A percentile compares a stretch with the other conserved stretches of the same genome.
These are phyloP conservation scores for Platanista minor DNA, from an alignment of 2,113 vertebrate genomes.

Conservation along the genomic window DNA sequence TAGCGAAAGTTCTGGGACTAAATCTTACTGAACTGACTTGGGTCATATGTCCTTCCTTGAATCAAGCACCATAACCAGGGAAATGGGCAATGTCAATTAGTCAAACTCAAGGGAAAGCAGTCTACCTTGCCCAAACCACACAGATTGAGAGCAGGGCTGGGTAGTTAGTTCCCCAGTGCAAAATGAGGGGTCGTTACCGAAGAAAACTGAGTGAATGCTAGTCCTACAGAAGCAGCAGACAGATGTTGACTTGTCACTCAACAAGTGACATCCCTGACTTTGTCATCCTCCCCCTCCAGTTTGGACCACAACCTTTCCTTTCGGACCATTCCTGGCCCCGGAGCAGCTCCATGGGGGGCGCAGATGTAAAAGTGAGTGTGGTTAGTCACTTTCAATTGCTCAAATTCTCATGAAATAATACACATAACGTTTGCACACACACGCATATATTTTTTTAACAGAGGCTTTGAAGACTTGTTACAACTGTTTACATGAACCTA, in stretches of 20 bases:
- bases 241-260: too few species aligned
- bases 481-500: background rate
- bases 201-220: rapidly evolving
- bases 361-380: background rate
- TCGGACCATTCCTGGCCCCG: background rate
- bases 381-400: background rate
- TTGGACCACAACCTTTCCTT: background rate
- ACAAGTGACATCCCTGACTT: background rate
- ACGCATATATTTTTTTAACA: background rate
- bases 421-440: background rate
- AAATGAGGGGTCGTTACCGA: background rate
- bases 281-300: background rate
- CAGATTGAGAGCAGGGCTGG: rapidly evolving
- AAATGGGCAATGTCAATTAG: background rate
- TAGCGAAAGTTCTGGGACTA: background rate
- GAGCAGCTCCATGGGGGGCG: background rate
- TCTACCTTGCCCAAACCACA: background rate
- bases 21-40: background rate
- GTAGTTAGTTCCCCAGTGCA: background rate
- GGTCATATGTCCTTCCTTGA: background rate
- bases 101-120: background rate
- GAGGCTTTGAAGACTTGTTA: background rate
- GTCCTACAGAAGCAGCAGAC: background rate
- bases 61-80: rapidly evolving
- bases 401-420: background rate